Percentiles rank a stretch among this genome's conserved stretches.
Conservation (phyloP, 1,140 invertebrate genomes). For the Varroa destructor region DNA sequence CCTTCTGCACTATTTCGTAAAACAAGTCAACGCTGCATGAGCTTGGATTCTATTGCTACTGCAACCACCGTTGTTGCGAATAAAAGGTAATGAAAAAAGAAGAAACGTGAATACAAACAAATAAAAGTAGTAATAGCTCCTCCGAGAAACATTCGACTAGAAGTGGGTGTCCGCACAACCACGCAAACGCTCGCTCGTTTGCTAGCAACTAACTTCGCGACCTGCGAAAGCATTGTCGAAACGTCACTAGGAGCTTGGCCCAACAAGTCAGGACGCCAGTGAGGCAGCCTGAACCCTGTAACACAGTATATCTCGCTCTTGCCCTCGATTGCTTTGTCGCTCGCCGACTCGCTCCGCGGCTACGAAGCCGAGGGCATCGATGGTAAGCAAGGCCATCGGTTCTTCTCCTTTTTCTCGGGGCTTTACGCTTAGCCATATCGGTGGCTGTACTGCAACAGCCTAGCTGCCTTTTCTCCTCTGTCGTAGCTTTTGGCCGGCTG, state of each 20-base stretch:
- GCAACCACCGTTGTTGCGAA: background rate
- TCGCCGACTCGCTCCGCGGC: too few species aligned
- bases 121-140: slow-evolving; percentile 24
- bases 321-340: too few species aligned
- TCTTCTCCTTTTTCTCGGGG: too few species aligned
- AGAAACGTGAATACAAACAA: slow-evolving; percentile 14
- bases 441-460: too few species aligned
- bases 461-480: too few species aligned
- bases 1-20: background rate
- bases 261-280: background rate
- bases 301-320: background rate
- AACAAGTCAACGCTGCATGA: background rate
- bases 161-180: background rate
- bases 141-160: slow-evolving; percentile 11
- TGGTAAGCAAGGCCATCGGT: too few species aligned
- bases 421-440: too few species aligned
- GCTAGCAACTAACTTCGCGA: background rate
- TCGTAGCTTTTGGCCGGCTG: too few species aligned
- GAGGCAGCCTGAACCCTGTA: background rate
- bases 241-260: background rate
- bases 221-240: background rate
- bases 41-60: background rate
- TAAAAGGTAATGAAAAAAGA: background rate
- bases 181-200: background rate
- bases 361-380: too few species aligned